These are phyloP conservation scores for Neomicropteryx cornuta DNA, from an alignment of 1,140 invertebrate species.

Conservation along the genomic window DNA sequence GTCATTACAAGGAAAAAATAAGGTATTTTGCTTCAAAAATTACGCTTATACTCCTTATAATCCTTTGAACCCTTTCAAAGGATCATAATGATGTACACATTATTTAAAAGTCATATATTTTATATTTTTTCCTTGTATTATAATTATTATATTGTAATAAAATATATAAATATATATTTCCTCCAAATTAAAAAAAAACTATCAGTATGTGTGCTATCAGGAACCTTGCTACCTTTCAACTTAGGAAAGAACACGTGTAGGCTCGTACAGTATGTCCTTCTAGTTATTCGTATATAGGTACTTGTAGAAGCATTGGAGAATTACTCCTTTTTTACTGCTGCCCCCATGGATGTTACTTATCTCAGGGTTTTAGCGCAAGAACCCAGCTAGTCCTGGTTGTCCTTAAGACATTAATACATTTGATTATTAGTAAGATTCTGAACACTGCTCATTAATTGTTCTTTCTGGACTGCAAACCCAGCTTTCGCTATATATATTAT, in stretches of 20 bases:
- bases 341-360: neutral
- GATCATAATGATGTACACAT: no score
- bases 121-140: no score
- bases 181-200: no score
- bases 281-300: neutral
- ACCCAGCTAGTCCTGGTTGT: neutral
- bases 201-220: no score
- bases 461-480: neutral
- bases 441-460: slow-evolving; percentile 1
- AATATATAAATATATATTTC: no score
- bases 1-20: no score
- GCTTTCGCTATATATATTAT: slow-evolving; percentile 1
- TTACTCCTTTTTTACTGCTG: slow-evolving; percentile 1
- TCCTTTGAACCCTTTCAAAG: no score
- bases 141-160: no score
- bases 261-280: neutral
- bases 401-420: neutral
- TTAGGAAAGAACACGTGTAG: slow-evolving; percentile 14
- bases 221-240: slow-evolving; percentile 17
- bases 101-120: no score
- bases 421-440: neutral
- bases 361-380: neutral
- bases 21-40: no score
- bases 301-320: neutral
- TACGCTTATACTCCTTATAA: no score